Conservation (phyloP, 2,113 vertebrate genomes). For the Ascaphus truei region DNA sequence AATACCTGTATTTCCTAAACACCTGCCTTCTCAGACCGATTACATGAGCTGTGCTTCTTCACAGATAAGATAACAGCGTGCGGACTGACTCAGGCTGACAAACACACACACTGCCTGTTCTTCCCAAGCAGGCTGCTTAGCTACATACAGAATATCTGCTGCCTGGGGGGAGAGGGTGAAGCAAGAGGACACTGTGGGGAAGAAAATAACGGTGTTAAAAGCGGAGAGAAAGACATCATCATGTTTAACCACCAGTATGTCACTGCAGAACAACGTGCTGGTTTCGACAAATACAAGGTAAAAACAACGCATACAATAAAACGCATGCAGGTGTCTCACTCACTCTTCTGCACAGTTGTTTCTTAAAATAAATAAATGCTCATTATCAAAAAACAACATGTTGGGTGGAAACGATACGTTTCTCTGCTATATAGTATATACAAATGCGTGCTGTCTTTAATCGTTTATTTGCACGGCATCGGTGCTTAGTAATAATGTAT, state of each 20-base stretch:
- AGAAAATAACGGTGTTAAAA: neutral
- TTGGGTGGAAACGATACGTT: neutral
- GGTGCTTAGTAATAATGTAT: neutral
- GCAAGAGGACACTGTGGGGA: neutral
- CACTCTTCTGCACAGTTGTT: neutral
- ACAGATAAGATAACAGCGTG: slow-evolving; percentile 15
- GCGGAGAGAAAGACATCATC: neutral
- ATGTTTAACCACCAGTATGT: slow-evolving; percentile 52
- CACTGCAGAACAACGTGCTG: slow-evolving; percentile 49
- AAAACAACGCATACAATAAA: neutral
- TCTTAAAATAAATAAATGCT: neutral
- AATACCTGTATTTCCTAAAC: no score
- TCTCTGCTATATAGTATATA: neutral
- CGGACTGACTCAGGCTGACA: neutral
- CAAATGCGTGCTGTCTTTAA: neutral
- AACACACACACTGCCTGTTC: neutral
- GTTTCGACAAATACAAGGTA: slow-evolving; percentile 61
- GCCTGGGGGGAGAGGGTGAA: neutral
- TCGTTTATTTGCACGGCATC: neutral
- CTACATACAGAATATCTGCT: neutral
- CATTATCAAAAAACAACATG: neutral
- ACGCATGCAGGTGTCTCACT: neutral
- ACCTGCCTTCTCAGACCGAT: no score
- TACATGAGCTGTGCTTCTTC: neutral
- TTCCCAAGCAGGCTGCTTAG: neutral